Evolutionary conservation across 2,888 invertebrate genomes (phyloP), one percentile per base, ranked within the genome.

Genomic region (Kryphioiulus occultus): DNA sequence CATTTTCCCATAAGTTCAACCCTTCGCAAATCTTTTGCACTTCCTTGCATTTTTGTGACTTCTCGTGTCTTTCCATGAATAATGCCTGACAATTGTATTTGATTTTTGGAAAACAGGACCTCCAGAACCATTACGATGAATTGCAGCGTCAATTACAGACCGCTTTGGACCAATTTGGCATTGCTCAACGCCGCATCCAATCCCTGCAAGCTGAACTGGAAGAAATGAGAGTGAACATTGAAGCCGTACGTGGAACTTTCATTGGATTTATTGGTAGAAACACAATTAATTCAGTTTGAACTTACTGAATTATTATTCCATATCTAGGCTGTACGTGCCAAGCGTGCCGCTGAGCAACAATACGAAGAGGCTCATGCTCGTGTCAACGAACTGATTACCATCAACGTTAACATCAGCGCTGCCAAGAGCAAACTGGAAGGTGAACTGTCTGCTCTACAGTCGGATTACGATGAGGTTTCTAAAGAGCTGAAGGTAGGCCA

Each of bases 401-500:
- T 97, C 94, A 98, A 99, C 93, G 97, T 98, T 90, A 98, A 97
- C 94, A 94, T 99, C 92, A 95, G 97, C 88, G 96, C 98, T 91
- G 95, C 96, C 93, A 99, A 96, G 94, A 95, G 96, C 92, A 98
- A 98, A 94, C 94, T 99, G 92, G 99, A 99, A 93, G 97, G 97
- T 92, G 99, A 99, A 93, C 94, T 98, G 91, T 93, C 95, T 87
- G 95, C 96, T 90, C 95, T 99, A 91, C 96, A 98, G 90, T 95
- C 97, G 90, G 99, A 99, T 93, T 97, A 99, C 92, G 99, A 99
- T 92, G 99, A 99, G 93, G 96, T 99, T 92, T 96, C 97, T 93
- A 97, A 97, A 93, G 98, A 98, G 93, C 94, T 98, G 91, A 96
- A 96, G 93, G 95, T 97, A 91, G 88, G 88, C 12, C 83, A n/a